phyloP scores from a whole-genome alignment of 2,797 vertebrate genomes.

The Clarias platycephalus region DNA sequence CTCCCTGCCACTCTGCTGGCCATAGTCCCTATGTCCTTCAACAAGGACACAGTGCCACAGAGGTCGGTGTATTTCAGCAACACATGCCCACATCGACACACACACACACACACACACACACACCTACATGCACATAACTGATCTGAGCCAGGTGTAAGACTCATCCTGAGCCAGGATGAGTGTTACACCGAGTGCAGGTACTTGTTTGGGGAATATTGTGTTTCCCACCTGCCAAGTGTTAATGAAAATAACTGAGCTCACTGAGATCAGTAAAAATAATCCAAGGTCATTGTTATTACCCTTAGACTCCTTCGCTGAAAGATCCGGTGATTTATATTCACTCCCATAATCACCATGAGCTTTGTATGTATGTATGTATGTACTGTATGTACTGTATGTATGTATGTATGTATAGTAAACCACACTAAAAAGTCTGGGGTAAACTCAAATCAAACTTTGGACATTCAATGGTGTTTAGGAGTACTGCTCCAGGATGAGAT shows the following conservation, averaged over 20 bases:
- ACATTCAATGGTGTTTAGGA: neutral
- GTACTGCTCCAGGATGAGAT: neutral
- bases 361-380: neutral
- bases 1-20: constrained; percentile 19
- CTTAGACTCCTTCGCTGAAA: neutral
- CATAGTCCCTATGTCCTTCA: constrained; percentile 33
- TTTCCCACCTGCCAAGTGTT: constrained; percentile 50
- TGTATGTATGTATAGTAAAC: no score
- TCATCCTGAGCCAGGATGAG: neutral
- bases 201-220: constrained; percentile 18
- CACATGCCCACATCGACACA: constrained; percentile 21
- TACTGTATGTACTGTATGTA: neutral
- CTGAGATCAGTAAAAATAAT: constrained; percentile 34
- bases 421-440: neutral
- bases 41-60: constrained; percentile 46
- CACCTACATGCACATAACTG: neutral
- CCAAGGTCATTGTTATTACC: constrained; percentile 12
- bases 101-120: neutral
- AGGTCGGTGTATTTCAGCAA: constrained; percentile 27
- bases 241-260: constrained; percentile 42
- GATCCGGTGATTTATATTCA: neutral
- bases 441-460: neutral
- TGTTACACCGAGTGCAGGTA: neutral
- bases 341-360: neutral
- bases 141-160: constrained; percentile 5